Base-by-base conservation (phyloP, 2,888 invertebrate genomes). In the Metellina segmentata region DNA sequence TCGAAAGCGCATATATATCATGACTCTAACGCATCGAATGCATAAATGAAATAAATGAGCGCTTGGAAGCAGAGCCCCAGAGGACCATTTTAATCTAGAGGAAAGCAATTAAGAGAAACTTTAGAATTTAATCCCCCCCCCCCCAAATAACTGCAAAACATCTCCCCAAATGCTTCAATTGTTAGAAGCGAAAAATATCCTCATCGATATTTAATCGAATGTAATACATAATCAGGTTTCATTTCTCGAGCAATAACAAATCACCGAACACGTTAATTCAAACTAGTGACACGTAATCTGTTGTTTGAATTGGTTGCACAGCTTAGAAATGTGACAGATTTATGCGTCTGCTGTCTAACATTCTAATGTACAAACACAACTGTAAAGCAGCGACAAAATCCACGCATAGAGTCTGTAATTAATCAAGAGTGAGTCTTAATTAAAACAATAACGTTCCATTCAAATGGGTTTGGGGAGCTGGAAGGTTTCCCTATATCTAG, bases 381-480 rank as follows among this genome's bases (percentile, higher is more conserved):
- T 89, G 70, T 51, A 77, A 82, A 89, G 89, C 89, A 89, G 77
- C 53, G 83, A 83, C 89, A 90, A 90, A 89, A 90, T 81, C 85
- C 81, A 74, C 85, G 81, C 90, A 81, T 70, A 20, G 75, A 85
- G 81, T 74, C 75, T 71, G 89, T 85, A 90, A 90, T 90, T 90
- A 90, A 90, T 90, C 90, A 90, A 90, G 75, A 75, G 85, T 85
- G 90, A 90, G 90, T 86, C 85, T 90, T 90, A 90, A 90, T 90
- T 90, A 90, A 90, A 90, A 90, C 90, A 90, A 90, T 90, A 90
- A 90, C 90, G 90, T 85, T 90, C 90, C 90, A 85, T 85, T 90
- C 75, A 90, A 90, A 90, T 90, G 85, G 90, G 78, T 72, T 90
- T 52, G 83, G 34, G 34, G 34, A 61, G 85, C 72, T 90, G 53